A percentile compares a stretch with the other conserved stretches of the same genome.
Conservation (phyloP, 2,797 vertebrate genomes). For the Margarornis squamiger region DNA sequence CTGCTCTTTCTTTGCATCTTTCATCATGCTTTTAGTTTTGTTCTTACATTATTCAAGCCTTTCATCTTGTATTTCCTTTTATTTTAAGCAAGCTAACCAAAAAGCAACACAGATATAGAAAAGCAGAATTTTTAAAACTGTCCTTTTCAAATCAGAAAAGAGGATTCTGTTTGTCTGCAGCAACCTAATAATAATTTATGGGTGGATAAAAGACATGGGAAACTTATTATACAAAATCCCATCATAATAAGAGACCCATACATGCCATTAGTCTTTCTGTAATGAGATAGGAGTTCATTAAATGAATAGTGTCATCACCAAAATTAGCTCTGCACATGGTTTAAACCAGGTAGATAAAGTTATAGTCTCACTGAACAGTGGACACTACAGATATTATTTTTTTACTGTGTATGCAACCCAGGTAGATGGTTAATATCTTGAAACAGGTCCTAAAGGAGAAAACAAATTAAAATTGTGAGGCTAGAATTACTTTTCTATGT, state of each 20-base stretch:
- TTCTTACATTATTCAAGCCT: not conserved
- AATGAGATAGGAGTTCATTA: not conserved
- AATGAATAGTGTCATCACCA: not conserved
- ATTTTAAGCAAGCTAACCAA: not conserved
- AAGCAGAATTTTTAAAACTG: not conserved
- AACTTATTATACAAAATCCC: not conserved
- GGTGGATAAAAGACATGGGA: not conserved
- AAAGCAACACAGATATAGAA: not conserved
- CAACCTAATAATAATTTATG: not conserved
- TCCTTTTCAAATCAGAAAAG: not conserved
- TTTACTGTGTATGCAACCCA: not conserved
- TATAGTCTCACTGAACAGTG: not conserved
- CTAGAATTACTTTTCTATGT: not conserved
- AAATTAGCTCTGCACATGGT: not conserved
- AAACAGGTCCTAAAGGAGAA: constrained; percentile 5
- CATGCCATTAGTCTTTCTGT: not conserved
- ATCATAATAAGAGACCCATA: not conserved
- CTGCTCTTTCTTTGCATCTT: not conserved
- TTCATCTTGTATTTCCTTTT: not conserved
- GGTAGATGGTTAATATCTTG: not conserved
- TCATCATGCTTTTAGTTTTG: not conserved
- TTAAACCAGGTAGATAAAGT: not conserved
- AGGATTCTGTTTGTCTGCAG: not conserved
- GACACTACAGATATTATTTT: not conserved
- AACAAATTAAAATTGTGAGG: not conserved